A percentile compares a stretch with the other conserved stretches of the same genome.
These are phyloP conservation scores for Scomberomorus guttatus DNA, from an alignment of 2,797 vertebrate species.

Conservation along the genomic window DNA sequence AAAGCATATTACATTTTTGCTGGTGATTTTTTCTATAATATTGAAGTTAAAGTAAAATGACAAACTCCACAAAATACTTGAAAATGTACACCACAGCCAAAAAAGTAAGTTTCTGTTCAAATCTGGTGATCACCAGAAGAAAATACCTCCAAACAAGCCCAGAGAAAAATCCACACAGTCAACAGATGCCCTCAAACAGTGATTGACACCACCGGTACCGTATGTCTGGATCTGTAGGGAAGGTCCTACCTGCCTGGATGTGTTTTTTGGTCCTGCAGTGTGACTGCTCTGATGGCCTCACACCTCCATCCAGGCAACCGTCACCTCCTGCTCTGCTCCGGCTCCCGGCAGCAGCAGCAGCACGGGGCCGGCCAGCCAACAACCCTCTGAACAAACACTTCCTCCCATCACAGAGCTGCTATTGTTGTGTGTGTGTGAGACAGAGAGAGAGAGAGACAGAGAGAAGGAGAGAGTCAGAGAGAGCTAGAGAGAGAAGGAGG, in stretches of 20 bases:
- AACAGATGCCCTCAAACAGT: not conserved
- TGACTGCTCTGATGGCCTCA: constrained; percentile 35
- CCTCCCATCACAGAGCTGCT: constrained; percentile 54
- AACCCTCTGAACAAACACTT: constrained; percentile 72
- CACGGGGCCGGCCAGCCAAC: constrained; percentile 42
- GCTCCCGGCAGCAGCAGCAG: constrained; percentile 37
- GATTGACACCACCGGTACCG: not conserved
- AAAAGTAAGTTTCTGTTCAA: not conserved
- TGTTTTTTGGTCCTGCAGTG: constrained; percentile 37
- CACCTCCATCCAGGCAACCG: constrained; percentile 41
- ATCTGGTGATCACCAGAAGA: not conserved
- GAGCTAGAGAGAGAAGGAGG: not conserved
- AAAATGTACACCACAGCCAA: not conserved
- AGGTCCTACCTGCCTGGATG: constrained; percentile 51
- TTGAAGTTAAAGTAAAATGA: not conserved
- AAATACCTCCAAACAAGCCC: not conserved
- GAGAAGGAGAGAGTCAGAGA: not conserved
- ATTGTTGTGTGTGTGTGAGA: constrained; percentile 36
- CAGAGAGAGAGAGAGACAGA: not conserved
- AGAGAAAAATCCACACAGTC: not conserved
- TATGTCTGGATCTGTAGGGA: not conserved
- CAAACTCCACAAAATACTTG: not conserved
- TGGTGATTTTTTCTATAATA: too few species aligned
- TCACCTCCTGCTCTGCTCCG: constrained; percentile 62
- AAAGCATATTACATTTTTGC: too few species aligned